A percentile compares a stretch with the other conserved stretches of the same genome.
Conservation (phyloP, 2,113 vertebrate species). For the Climacteris rufus region DNA sequence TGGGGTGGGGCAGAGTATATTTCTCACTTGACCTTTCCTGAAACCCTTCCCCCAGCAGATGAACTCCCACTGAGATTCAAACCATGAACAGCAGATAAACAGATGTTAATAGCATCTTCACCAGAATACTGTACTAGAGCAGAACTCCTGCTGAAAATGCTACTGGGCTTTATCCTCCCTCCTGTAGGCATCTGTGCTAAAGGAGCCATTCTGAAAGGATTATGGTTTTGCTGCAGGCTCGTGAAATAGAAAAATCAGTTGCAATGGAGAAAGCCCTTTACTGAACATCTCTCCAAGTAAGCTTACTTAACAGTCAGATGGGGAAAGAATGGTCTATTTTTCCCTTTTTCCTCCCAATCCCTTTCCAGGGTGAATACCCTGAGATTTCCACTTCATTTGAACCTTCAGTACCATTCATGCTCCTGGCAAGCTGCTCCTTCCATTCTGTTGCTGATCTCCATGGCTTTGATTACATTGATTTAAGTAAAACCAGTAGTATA, state of each 20-base stretch:
- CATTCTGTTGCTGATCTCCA: not conserved
- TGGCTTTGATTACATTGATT: not conserved
- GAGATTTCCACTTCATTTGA: not conserved
- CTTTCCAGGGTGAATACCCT: not conserved
- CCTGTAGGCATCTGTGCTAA: not conserved
- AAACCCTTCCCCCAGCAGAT: not conserved
- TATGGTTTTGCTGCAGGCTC: not conserved
- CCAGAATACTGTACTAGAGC: not conserved
- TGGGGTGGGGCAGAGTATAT: not conserved
- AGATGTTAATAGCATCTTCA: constrained; percentile 23
- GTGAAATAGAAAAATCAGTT: not conserved
- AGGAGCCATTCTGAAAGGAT: not conserved
- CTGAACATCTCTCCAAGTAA: not conserved
- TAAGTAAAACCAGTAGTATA: not conserved
- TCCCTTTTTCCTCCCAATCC: not conserved
- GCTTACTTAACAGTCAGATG: not conserved
- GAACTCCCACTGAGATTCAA: constrained; percentile 15
- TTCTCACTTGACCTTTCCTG: constrained; percentile 20
- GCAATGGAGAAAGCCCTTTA: not conserved
- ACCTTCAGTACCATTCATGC: not conserved
- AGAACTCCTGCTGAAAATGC: constrained; percentile 20
- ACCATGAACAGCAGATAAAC: not conserved
- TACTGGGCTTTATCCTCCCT: constrained; percentile 21
- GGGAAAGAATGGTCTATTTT: not conserved
- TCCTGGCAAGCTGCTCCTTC: not conserved